Evolutionary conservation across 2,797 vertebrate genomes (phyloP).

Genomic region (Tangara arthus): DNA sequence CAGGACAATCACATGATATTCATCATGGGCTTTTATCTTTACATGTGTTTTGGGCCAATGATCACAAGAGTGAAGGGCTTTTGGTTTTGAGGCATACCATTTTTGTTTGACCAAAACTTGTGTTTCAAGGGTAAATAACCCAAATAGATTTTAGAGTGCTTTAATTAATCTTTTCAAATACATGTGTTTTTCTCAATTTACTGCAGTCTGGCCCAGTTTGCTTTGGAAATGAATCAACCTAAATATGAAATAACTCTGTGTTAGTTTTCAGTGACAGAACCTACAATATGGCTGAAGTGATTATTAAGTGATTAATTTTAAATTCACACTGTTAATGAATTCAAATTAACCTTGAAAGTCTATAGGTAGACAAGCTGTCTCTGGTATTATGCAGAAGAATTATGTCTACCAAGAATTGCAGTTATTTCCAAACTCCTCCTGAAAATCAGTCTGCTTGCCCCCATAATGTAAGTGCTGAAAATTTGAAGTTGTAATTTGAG

Average conservation of each 20-base stretch:
- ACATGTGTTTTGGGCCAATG: not conserved
- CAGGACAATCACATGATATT: not conserved
- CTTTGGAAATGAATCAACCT: not conserved
- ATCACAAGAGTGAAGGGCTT: not conserved
- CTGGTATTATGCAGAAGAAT: not conserved
- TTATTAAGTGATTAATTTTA: not conserved
- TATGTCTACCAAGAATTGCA: not conserved
- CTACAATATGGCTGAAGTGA: not conserved
- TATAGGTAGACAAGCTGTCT: not conserved
- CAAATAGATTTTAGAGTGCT: not conserved
- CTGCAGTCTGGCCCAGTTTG: not conserved
- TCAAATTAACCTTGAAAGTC: constrained; percentile 15
- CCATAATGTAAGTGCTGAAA: not conserved
- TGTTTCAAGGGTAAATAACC: not conserved
- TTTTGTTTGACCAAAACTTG: not conserved
- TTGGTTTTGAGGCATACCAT: not conserved
- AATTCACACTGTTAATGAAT: not conserved
- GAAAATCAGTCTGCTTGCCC: not conserved
- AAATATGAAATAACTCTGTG: not conserved
- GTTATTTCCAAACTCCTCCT: not conserved
- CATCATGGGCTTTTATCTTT: not conserved
- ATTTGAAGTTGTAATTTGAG: not conserved
- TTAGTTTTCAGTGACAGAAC: not conserved
- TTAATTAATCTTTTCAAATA: constrained; percentile 16
- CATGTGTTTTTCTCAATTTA: not conserved